These are phyloP conservation scores for Caenorhabditis sulstoni DNA, from an alignment of 2,888 invertebrate species.

Conservation along the genomic window DNA sequence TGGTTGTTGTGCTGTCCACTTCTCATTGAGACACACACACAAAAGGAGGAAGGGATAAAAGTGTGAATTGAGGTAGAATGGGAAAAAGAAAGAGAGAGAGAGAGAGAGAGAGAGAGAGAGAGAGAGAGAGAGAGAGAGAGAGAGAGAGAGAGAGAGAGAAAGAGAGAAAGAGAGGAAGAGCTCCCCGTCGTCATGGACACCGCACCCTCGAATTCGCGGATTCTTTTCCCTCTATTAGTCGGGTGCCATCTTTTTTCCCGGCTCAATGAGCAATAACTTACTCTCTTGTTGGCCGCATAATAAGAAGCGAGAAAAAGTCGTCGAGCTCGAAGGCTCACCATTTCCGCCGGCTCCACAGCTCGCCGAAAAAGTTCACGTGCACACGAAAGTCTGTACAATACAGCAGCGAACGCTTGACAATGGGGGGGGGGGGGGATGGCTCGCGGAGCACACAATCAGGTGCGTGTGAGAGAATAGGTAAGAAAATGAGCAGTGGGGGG, in stretches of 20 bases:
- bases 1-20: too few species aligned
- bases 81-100: conserved; percentile 13
- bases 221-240: too few species aligned
- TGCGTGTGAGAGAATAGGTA: conserved; percentile 4
- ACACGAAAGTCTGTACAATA: too few species aligned
- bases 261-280: conserved; percentile 4
- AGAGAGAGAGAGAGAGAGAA: too few species aligned
- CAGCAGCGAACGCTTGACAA: too few species aligned
- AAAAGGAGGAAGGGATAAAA: conserved; percentile 11
- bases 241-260: too few species aligned
- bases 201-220: neutral
- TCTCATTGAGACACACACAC: neutral
- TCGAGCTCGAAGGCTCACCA: conserved; percentile 51
- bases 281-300: conserved; percentile 63
- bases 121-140: too few species aligned
- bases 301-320: conserved; percentile 60
- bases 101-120: conserved; percentile 4
- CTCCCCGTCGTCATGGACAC: conserved; percentile 20
- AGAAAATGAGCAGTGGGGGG: conserved; percentile 3
- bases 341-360: too few species aligned
- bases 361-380: neutral
- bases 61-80: conserved; percentile 34
- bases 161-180: too few species aligned
- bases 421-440: too few species aligned
- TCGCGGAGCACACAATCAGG: too few species aligned